These are phyloP conservation scores for Junonia oenone DNA, from an alignment of 2,888 invertebrate genomes.

Conservation along the genomic window DNA sequence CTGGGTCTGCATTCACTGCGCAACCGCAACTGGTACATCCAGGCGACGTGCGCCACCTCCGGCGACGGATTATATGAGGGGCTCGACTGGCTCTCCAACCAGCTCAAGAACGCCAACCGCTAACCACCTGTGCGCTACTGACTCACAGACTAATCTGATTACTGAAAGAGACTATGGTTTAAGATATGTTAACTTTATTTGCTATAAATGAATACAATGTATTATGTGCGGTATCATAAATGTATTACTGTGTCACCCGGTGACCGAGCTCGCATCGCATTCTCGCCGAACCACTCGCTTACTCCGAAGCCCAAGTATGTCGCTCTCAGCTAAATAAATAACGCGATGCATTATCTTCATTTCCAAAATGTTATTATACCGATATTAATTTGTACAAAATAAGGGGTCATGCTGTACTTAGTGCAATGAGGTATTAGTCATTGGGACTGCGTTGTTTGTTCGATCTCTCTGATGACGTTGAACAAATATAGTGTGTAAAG, in stretches of 20 bases:
- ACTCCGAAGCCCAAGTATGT: constrained; percentile 10
- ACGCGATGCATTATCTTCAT: constrained; percentile 5
- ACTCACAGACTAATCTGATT: constrained; percentile 66
- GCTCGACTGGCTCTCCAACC: constrained; percentile 99
- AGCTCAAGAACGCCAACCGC: constrained; percentile 98
- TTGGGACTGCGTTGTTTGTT: constrained; percentile 55
- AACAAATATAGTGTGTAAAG: constrained; percentile 77
- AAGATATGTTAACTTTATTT: constrained; percentile 80
- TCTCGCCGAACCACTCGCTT: constrained; percentile 17
- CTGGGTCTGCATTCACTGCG: constrained; percentile 98
- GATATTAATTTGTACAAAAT: constrained; percentile 38
- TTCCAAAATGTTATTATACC: constrained; percentile 12
- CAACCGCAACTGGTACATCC: constrained; percentile 99
- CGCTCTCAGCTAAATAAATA: not conserved
- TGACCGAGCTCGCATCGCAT: constrained; percentile 50
- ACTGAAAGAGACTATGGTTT: constrained; percentile 79
- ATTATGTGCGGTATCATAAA: constrained; percentile 73
- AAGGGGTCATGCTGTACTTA: constrained; percentile 36
- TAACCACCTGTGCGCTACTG: constrained; percentile 79
- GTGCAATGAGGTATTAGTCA: constrained; percentile 43
- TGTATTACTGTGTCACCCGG: constrained; percentile 66
- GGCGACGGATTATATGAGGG: constrained; percentile 99
- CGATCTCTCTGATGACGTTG: constrained; percentile 67
- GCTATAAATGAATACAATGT: constrained; percentile 76
- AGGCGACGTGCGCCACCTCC: constrained; percentile 98